These are phyloP conservation scores for Menura novaehollandiae DNA, from an alignment of 2,113 vertebrate species.

Conservation along the genomic window DNA sequence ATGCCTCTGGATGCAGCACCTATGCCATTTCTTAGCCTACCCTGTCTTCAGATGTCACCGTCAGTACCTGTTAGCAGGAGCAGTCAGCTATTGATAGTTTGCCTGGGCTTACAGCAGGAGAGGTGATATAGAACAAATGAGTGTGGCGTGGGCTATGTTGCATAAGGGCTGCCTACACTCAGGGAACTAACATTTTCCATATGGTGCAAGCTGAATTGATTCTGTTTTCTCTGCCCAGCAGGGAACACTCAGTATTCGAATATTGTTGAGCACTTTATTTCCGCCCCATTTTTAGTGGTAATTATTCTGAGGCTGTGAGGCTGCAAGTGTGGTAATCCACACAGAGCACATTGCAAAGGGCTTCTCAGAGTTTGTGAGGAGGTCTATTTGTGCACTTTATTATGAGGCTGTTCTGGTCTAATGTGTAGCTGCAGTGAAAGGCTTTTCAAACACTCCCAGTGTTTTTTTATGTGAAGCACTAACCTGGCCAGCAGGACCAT, in stretches of 20 bases:
- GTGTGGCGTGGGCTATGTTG: background rate
- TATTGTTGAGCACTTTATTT: conserved; percentile 48
- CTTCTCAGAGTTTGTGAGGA: conserved; percentile 26
- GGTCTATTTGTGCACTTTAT: conserved; percentile 6
- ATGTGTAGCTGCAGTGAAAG: conserved; percentile 35
- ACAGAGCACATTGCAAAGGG: conserved; percentile 15
- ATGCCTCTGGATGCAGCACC: background rate
- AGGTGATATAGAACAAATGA: background rate
- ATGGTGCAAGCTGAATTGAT: conserved; percentile 21
- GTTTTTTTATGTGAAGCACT: conserved; percentile 32
- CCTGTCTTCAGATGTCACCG: background rate
- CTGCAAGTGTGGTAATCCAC: conserved; percentile 43
- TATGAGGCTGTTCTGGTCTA: conserved; percentile 23
- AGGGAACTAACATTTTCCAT: conserved; percentile 34
- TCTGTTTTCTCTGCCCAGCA: conserved; percentile 34
- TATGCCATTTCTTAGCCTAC: background rate
- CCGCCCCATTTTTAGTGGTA: conserved; percentile 33
- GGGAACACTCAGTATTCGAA: conserved; percentile 23
- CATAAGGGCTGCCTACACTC: conserved; percentile 26
- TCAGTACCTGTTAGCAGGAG: background rate
- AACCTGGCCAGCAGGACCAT: conserved; percentile 18
- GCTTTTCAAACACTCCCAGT: conserved; percentile 41
- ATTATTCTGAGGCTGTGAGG: conserved; percentile 51
- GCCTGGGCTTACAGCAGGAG: background rate
- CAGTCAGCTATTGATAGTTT: background rate